Evolutionary conservation across 2,797 vertebrate genomes (phyloP).

Genomic region (Bufotes viridis): DNA sequence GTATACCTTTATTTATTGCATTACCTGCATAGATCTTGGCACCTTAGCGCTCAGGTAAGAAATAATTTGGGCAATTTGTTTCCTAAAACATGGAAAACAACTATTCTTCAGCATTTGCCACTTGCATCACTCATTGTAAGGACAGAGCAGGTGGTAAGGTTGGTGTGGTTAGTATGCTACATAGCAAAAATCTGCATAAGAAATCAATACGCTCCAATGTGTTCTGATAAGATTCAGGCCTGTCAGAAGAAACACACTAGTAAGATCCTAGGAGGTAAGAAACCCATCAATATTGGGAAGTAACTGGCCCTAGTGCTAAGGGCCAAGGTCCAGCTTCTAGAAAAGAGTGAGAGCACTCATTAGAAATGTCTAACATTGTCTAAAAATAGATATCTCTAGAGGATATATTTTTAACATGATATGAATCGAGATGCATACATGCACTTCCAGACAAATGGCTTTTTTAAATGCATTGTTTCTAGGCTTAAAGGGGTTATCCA

Average conservation of each 20-base stretch:
- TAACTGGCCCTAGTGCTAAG: background rate
- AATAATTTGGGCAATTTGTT: background rate
- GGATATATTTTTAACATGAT: background rate
- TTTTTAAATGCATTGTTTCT: background rate
- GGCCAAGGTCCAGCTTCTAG: background rate
- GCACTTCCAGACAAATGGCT: background rate
- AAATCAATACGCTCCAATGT: background rate
- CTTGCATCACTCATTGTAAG: background rate
- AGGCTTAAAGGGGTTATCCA: too few relatives aligned
- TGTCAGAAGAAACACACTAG: background rate
- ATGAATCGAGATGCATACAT: background rate
- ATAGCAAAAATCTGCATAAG: background rate
- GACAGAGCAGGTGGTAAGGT: background rate
- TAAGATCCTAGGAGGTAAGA: background rate
- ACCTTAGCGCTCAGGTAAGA: background rate
- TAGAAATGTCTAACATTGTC: background rate
- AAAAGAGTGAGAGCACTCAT: background rate
- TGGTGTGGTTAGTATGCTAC: background rate
- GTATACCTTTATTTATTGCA: background rate
- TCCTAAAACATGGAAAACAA: background rate
- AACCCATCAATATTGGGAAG: background rate
- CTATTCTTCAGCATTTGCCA: background rate
- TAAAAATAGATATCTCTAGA: background rate
- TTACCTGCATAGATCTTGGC: background rate
- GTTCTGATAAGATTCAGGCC: background rate